Evolutionary conservation across 2,888 invertebrate species (phyloP), one percentile per base, ranked within the genome.

Genomic region (Hemaris fuciformis): DNA sequence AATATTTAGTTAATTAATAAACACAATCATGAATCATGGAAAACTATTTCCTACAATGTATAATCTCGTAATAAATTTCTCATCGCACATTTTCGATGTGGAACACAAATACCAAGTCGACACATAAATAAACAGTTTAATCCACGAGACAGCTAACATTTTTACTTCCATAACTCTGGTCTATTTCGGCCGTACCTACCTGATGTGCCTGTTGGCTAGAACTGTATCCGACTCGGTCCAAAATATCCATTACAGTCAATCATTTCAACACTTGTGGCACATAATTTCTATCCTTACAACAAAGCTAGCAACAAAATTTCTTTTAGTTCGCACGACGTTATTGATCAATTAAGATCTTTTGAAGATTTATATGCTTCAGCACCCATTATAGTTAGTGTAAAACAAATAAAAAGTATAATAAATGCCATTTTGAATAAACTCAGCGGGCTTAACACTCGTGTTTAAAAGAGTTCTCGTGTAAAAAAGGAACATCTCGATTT

Each of bases 41-140:
- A n/a, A 38, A 38, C 10, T 38, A 38, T n/a, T 38, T 38, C 38
- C 4, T 38, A n/a, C 38, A 38, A 38, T 38, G 13, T 13, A 38
- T n/a, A 38, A 38, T 13, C n/a, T 3, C 13, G 13, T 38, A n/a
- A 38, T 38, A 38, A 38, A 38, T 38, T 4, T 38, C n/a, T 38
- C 38, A 38, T 38, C 38, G 27, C 8, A 48, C 48, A 10, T 31
- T 53, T 22, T 53, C 53, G 1, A 53, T 27, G 53, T 53, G 27
- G 31, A 53, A 48, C 38, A 38, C 48, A 53, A 53, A 31, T 53
- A 27, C 53, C 53, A 18, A 53, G 15, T 53, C 53, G 53, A 31
- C 53, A 31, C 10, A 53, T 53, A 53, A 31, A 53, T 53, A 53
- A 53, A 53, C 53, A 53, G 7, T 31, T 25, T 48, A 48, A 53